Conservation (phyloP, 1,140 invertebrate species). For the Charaxes varanes region DNA sequence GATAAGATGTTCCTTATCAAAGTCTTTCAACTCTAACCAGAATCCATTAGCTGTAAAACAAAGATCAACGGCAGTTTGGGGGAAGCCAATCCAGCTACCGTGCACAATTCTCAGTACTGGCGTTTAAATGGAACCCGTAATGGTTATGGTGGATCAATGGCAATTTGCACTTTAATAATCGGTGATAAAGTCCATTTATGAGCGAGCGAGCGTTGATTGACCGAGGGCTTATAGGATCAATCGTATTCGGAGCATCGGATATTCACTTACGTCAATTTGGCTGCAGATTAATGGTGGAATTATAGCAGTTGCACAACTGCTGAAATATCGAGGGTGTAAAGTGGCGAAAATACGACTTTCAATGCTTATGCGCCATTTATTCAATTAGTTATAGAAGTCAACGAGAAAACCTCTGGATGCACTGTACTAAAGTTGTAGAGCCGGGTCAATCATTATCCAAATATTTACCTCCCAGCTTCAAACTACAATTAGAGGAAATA, state of each 20-base stretch:
- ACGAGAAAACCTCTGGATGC: too few species aligned
- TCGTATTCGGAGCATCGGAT: constrained; percentile 1
- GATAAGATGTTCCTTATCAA: background rate
- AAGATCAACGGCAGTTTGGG: background rate
- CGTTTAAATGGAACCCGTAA: constrained; percentile 3
- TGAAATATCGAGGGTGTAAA: too few species aligned
- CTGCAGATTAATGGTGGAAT: background rate
- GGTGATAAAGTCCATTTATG: background rate
- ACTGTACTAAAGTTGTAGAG: too few species aligned
- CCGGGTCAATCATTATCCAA: too few species aligned
- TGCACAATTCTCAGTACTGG: background rate
- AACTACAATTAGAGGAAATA: too few species aligned
- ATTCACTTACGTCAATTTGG: constrained; percentile 1
- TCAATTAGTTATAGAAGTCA: too few species aligned
- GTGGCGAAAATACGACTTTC: too few species aligned
- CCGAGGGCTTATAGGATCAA: background rate
- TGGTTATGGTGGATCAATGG: background rate
- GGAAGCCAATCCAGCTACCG: background rate
- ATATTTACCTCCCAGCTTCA: too few species aligned
- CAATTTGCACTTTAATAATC: constrained; percentile 1
- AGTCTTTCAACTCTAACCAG: background rate
- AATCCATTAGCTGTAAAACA: background rate
- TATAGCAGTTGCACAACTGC: background rate
- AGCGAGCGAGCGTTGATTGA: constrained; percentile 1
- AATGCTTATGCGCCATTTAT: too few species aligned